Evolutionary conservation across 2,797 vertebrate species (phyloP).

Genomic region (Takifugu rubripes): DNA sequence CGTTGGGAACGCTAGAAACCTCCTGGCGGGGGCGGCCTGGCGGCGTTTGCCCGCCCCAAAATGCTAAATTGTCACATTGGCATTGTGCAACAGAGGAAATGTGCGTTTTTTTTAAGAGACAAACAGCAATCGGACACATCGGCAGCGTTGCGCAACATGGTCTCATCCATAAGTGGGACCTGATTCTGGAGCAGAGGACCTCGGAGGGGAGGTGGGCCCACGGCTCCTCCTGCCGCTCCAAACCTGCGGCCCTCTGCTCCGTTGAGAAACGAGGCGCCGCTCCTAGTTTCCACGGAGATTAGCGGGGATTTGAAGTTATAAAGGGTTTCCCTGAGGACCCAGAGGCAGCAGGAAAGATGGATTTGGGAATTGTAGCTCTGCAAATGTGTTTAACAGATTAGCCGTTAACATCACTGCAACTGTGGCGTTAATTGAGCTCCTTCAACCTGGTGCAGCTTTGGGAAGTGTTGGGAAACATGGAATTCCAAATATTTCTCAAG

Average conservation of each 20-base stretch:
- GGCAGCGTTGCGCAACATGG: no score
- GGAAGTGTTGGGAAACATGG: conserved; percentile 11
- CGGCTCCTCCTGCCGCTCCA: no score
- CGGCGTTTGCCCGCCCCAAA: no score
- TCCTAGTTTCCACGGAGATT: conserved; percentile 76
- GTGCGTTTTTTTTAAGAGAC: no score
- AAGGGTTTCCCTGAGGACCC: conserved; percentile 56
- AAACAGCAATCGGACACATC: no score
- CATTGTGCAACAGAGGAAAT: no score
- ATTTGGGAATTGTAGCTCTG: conserved; percentile 60
- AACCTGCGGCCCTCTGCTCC: conserved; percentile 6
- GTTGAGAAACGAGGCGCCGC: conserved; percentile 59
- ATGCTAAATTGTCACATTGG: no score
- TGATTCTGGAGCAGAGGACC: no score
- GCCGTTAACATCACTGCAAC: conserved; percentile 28
- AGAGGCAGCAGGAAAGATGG: conserved; percentile 39
- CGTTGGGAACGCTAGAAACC: no score
- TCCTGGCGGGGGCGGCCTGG: no score
- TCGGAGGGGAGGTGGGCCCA: no score
- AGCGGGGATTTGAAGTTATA: conserved; percentile 66
- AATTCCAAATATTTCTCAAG: conserved; percentile 19
- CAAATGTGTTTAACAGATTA: conserved; percentile 61
- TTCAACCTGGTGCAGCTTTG: conserved; percentile 34
- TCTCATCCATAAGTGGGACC: no score
- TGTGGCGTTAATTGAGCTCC: conserved; percentile 40